Evolutionary conservation across 1,140 invertebrate genomes (phyloP), one percentile per base, ranked within the genome.

Genomic region (Onthophagus taurus): DNA sequence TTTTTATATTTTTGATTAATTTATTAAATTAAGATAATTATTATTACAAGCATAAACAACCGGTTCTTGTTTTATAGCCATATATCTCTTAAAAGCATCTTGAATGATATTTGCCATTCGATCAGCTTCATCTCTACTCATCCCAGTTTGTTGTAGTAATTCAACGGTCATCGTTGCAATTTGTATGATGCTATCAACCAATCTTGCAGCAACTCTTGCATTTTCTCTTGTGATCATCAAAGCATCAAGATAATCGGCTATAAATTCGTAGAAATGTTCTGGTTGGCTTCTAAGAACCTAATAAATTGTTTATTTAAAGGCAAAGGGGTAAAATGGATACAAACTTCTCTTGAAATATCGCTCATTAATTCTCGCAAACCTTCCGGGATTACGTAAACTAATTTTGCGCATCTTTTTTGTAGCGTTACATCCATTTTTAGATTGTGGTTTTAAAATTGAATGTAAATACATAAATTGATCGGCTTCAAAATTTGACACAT

Each of bases 151-250:
- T 16, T 52, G 31, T 24, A 74, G 57, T 42, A 72, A 55, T 9
- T 55, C 58, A 4, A 66, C 54, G 12, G 69, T 67, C 0, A 61
- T 61, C 31, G 65, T 55, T 30, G 65, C 67, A 14, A 56, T 63
- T 31, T 59, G 45, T 19, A 67, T 59, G 42, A 74, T 58, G 33
- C 64, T 64, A 36, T 67, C 57, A 1, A 74, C 66, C 7, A 72
- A 42, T 57, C 63, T 66, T 16, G 67, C 55, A 20, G 70, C 68
- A 42, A 71, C 69, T 67, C 68, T 65, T 0, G 67, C 62, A 53
- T 72, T 72, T 60, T 83, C 81, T n/a, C 80, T 67, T 0, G 78
- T 79, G 11, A 80, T 73, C 13, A 83, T 63, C 14, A 83, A 60
- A 2, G 72, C 72, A 38, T 80, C 78, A 5, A 80, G 60, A 55